Conservation (phyloP, 1,140 invertebrate species). For the Rhizoglyphus robini region DNA sequence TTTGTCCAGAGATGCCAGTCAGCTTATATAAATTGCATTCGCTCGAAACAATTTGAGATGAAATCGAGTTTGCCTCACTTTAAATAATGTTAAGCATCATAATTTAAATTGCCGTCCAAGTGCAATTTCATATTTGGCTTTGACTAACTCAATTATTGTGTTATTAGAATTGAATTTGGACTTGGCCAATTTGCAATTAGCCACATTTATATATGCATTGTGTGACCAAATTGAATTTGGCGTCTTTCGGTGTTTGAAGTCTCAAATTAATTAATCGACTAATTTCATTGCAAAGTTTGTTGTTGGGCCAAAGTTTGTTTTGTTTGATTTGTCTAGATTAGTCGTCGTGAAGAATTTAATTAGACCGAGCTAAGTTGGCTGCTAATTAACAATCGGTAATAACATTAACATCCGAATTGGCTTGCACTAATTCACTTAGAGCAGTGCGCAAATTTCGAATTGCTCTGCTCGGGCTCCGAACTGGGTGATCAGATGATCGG, state of each 20-base stretch:
- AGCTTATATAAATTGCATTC: slow-evolving; percentile 11
- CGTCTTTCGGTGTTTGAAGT: too few relatives aligned
- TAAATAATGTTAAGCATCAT: not conserved
- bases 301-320: not conserved
- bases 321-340: slow-evolving; percentile 4
- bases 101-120: not conserved
- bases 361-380: not conserved
- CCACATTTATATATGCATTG: too few relatives aligned
- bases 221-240: too few relatives aligned
- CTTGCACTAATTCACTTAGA: not conserved
- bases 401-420: not conserved
- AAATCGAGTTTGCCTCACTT: slow-evolving; percentile 9
- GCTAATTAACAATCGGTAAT: slow-evolving; percentile 11
- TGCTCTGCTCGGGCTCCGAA: too few relatives aligned
- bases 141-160: too few relatives aligned
- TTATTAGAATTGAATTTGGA: too few relatives aligned
- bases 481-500: too few relatives aligned
- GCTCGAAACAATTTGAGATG: not conserved
- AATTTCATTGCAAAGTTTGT: slow-evolving; percentile 6
- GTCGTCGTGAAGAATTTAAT: not conserved
- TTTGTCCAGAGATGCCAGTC: too few relatives aligned
- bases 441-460: not conserved
- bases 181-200: too few relatives aligned
- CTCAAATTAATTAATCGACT: slow-evolving; percentile 1
- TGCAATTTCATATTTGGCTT: too few relatives aligned